Percentiles rank a stretch among this genome's conserved stretches.
Conservation (phyloP, 92 coral and sea anemone species). For the Phenganax subtilis region DNA sequence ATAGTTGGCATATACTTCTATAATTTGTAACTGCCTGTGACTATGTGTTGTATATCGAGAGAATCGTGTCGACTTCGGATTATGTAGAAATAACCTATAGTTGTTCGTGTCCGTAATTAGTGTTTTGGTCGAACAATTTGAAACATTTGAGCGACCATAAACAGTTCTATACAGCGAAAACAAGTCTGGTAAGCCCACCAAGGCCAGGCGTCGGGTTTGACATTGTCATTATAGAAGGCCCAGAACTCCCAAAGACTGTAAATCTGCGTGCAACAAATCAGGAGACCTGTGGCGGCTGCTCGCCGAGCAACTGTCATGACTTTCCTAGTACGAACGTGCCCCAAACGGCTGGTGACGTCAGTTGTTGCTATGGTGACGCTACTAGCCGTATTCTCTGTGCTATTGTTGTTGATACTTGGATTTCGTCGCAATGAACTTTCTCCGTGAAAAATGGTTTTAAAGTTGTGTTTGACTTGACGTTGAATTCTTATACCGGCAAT, state of each 20-base stretch:
- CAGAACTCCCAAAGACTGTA: conserved; percentile 38
- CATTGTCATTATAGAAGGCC: conserved; percentile 14
- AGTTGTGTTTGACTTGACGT: neutral
- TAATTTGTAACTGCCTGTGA: too few relatives aligned
- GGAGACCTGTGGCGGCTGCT: conserved; percentile 37
- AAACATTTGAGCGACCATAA: conserved; percentile 40
- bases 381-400: neutral
- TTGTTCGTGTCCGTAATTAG: neutral
- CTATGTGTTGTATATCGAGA: neutral
- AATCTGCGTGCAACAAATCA: conserved; percentile 18
- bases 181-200: conserved; percentile 54
- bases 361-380: neutral
- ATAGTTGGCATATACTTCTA: too few relatives aligned
- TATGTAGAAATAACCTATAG: neutral
- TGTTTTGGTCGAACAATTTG: conserved; percentile 6
- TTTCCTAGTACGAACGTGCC: conserved; percentile 25
- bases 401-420: neutral
- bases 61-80: neutral
- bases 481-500: neutral
- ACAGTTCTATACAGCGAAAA: conserved; percentile 46
- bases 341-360: neutral
- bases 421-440: neutral
- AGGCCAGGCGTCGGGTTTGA: conserved; percentile 45
- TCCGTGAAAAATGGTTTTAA: neutral
- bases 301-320: conserved; percentile 24